Evolutionary conservation across 2,888 invertebrate species (phyloP).

Genomic region (Nematopogon swammerdamellus): DNA sequence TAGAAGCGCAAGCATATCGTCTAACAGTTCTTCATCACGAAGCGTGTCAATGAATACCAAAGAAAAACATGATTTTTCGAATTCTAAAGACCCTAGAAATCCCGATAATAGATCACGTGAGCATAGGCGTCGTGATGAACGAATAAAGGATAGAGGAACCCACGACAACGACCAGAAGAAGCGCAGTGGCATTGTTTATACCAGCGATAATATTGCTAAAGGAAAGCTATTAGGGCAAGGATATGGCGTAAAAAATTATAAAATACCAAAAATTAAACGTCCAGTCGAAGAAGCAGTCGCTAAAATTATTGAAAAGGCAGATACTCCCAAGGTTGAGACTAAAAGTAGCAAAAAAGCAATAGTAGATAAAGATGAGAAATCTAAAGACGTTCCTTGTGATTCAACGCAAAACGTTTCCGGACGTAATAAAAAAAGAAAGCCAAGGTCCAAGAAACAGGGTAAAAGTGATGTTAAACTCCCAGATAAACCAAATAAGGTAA

Average conservation of each 20-base stretch:
- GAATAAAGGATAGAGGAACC: no score
- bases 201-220: constrained; percentile 39
- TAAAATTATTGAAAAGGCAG: constrained; percentile 7
- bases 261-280: constrained; percentile 48
- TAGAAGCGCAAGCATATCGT: constrained; percentile 15
- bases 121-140: no score
- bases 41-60: constrained; percentile 10
- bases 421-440: no score
- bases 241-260: constrained; percentile 45
- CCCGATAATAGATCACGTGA: no score
- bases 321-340: constrained; percentile 2
- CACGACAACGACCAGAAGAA: not conserved
- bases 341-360: constrained; percentile 3
- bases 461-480: no score
- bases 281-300: constrained; percentile 15
- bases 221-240: constrained; percentile 35
- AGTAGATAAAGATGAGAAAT: constrained; percentile 1
- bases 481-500: no score
- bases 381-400: not conserved
- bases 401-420: no score
- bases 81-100: constrained; percentile 5
- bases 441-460: no score
- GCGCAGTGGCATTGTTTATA: constrained; percentile 34
- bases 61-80: constrained; percentile 14
- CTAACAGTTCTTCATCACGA: not conserved